phyloP scores from a whole-genome alignment of 2,797 vertebrate species.

The Mionectes olivaceus region DNA sequence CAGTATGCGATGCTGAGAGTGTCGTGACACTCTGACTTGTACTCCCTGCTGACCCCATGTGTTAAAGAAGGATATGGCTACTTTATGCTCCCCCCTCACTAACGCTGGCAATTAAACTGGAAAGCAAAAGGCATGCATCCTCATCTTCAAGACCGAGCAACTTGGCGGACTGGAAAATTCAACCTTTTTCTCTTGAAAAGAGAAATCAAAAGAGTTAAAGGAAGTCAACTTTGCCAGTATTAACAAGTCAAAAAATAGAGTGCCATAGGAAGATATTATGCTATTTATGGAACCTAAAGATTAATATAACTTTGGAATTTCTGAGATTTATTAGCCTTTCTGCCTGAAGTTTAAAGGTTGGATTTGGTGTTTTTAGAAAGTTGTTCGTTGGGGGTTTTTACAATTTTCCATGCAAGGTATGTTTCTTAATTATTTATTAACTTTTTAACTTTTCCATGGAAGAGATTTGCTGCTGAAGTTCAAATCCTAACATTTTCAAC shows the following conservation, averaged over 20 bases:
- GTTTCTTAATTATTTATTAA: background rate
- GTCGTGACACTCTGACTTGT: background rate
- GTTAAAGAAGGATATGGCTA: background rate
- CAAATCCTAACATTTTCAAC: background rate
- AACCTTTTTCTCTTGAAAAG: background rate
- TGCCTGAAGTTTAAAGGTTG: background rate
- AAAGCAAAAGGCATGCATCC: background rate
- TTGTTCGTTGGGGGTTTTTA: background rate
- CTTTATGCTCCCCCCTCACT: background rate
- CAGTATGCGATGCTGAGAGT: fast-evolving
- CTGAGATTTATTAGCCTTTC: background rate
- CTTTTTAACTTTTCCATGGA: background rate
- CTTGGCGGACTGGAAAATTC: background rate
- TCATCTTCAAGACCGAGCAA: background rate
- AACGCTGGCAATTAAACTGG: background rate
- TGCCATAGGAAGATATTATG: fast-evolving
- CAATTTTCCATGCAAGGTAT: background rate
- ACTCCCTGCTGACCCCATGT: constrained; percentile 27
- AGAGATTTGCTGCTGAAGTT: background rate
- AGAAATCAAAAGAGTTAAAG: background rate
- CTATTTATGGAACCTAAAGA: background rate
- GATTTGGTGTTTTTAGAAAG: background rate
- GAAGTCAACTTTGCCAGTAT: background rate
- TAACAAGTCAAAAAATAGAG: background rate
- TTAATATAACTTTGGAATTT: background rate